Conservation (phyloP, 2,113 vertebrate genomes). For the Chlorodrepanis virens region DNA sequence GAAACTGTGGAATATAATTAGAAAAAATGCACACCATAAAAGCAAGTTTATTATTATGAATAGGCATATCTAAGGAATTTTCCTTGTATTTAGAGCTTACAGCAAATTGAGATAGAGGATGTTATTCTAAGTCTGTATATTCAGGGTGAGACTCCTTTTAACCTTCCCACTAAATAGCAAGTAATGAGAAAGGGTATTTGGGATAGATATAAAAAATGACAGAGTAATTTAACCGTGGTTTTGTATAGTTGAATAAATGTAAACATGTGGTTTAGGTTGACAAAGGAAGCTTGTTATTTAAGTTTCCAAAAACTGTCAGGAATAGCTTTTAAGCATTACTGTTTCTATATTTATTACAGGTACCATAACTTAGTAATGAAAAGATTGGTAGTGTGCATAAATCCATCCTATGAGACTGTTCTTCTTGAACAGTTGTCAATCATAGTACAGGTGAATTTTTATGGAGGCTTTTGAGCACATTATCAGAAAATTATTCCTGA, state of each 20-base stretch:
- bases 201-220: neutral
- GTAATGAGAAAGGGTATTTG: neutral
- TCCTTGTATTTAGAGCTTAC: neutral
- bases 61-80: neutral
- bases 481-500: neutral
- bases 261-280: constrained; percentile 4
- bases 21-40: neutral
- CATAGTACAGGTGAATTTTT: constrained; percentile 2
- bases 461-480: neutral
- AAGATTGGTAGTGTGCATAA: constrained; percentile 29
- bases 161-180: neutral
- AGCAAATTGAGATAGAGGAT: neutral
- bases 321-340: constrained; percentile 2
- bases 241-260: neutral
- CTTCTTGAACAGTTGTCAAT: neutral
- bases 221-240: neutral
- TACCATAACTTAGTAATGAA: constrained; percentile 35
- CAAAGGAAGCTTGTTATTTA: constrained; percentile 4
- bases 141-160: neutral
- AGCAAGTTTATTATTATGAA: neutral
- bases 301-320: neutral
- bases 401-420: constrained; percentile 23
- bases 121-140: neutral
- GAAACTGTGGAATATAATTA: neutral
- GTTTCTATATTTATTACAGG: constrained; percentile 13